Percentiles rank a stretch among this genome's conserved stretches.
phyloP scores from a whole-genome alignment of 2,113 vertebrate species.

The Cheirogaleus medius region DNA sequence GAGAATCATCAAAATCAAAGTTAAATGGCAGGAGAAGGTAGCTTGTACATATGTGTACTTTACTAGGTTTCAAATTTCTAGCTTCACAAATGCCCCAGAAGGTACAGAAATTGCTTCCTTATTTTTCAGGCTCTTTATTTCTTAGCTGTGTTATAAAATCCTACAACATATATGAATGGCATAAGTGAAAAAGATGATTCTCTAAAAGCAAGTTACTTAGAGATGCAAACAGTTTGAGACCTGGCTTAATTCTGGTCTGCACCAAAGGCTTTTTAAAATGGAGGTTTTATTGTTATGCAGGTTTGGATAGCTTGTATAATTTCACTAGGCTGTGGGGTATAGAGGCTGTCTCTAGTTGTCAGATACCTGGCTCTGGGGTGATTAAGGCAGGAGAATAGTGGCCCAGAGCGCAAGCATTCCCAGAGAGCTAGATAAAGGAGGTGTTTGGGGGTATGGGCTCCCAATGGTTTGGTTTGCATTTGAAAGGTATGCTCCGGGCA shows the following conservation, averaged over 20 bases:
- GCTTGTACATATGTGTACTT: background rate
- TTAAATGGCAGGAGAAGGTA: background rate
- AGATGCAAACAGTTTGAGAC: background rate
- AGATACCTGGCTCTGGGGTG: background rate
- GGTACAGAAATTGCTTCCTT: background rate
- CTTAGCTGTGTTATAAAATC: background rate
- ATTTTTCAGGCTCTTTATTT: background rate
- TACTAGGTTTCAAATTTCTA: conserved; percentile 7
- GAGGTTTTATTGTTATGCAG: background rate
- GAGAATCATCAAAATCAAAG: background rate
- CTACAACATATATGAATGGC: background rate
- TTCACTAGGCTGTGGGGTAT: background rate
- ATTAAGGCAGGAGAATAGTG: background rate
- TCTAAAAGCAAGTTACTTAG: background rate
- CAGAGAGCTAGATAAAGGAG: background rate
- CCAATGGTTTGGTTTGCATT: background rate
- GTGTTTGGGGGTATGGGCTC: background rate
- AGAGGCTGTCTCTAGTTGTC: background rate
- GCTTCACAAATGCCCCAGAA: background rate
- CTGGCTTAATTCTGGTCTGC: background rate
- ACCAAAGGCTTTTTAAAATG: background rate
- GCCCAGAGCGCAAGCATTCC: background rate
- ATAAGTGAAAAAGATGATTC: background rate
- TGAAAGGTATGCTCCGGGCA: background rate
- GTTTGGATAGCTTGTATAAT: background rate